Evolutionary conservation across 2,113 vertebrate genomes (phyloP), one percentile per base, ranked within the genome.

Genomic region (Rafetus swinhoei): DNA sequence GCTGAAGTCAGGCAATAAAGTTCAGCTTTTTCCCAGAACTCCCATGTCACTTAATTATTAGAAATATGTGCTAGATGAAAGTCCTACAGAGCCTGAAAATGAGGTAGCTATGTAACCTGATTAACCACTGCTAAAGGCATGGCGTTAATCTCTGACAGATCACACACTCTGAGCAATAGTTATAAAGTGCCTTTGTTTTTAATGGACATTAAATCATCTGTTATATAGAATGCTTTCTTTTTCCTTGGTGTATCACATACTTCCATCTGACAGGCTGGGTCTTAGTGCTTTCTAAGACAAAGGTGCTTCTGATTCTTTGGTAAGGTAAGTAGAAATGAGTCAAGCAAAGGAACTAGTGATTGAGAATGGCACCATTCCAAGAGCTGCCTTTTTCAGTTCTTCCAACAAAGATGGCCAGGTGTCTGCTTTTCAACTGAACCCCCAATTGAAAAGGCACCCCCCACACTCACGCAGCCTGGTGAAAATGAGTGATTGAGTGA

Each of bases 61-160:
- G 25, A 62, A 50, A 21, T 29, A 56, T 1, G 0, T 45, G 14
- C 52, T 60, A 62, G 69, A 55, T 56, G 54, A n/a, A 8, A 82
- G 53, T 84, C 27, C 77, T 52, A 14, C 54, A 57, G 80, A 81
- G 90, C 60, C 57, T 59, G 88, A 88, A 95, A 94, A 92, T 84
- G 1, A 90, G 90, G 19, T 59, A 2, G 35, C 90, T 59, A 84
- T 93, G 83, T 88, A 88, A 84, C 13, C 24, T 90, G 65, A 80
- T 91, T 85, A 62, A 25, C 32, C 83, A 29, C 65, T 82, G 35
- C n/a, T 59, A 54, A 79, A 60, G 45, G 56, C 29, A 53, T 79
- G 45, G 11, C n/a, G 14, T 79, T 79, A 60, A 21, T 87, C 18
- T 85, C 72, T 87, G 57, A 55, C 24, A 82, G 14, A 72, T 72